These are phyloP conservation scores for Meiosimyza platycephala DNA, from an alignment of 2,888 invertebrate species.

Conservation along the genomic window DNA sequence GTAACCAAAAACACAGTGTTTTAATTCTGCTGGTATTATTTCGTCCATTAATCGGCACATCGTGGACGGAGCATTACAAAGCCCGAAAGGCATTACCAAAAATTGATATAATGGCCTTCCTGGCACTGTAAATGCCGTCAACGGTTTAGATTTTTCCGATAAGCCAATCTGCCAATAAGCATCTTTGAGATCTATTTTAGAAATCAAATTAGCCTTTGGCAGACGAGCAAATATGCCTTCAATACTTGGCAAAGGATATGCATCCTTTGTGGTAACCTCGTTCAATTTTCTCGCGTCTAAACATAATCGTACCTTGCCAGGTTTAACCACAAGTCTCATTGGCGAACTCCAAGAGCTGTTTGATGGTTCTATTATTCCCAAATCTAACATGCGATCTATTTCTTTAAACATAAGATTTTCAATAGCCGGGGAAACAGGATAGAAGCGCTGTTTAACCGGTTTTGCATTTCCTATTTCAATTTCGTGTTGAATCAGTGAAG, in stretches of 20 bases:
- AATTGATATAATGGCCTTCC: constrained; percentile 40
- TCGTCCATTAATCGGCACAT: constrained; percentile 28
- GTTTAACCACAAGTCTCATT: too few relatives aligned
- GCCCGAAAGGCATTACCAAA: constrained; percentile 38
- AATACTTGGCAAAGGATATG: too few relatives aligned
- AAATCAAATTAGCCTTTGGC: too few relatives aligned
- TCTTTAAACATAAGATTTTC: constrained; percentile 4
- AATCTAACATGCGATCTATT: not conserved
- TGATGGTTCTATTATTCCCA: not conserved
- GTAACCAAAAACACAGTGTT: constrained; percentile 4
- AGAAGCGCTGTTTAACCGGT: constrained; percentile 33
- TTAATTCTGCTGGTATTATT: not conserved
- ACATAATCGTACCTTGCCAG: too few relatives aligned
- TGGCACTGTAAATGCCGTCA: constrained; percentile 39
- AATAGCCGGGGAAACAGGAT: constrained; percentile 25
- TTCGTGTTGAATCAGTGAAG: constrained; percentile 23
- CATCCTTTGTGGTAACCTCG: too few relatives aligned
- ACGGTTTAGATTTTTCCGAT: constrained; percentile 21
- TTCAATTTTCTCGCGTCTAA: too few relatives aligned
- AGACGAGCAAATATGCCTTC: too few relatives aligned
- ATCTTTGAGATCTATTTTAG: too few relatives aligned
- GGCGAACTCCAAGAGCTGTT: not conserved
- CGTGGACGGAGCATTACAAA: constrained; percentile 7
- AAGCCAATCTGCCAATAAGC: constrained; percentile 36
- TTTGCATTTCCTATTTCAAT: constrained; percentile 35